These are phyloP conservation scores for Oxystoma pomonae DNA, from an alignment of 2,888 invertebrate genomes.

Conservation along the genomic window DNA sequence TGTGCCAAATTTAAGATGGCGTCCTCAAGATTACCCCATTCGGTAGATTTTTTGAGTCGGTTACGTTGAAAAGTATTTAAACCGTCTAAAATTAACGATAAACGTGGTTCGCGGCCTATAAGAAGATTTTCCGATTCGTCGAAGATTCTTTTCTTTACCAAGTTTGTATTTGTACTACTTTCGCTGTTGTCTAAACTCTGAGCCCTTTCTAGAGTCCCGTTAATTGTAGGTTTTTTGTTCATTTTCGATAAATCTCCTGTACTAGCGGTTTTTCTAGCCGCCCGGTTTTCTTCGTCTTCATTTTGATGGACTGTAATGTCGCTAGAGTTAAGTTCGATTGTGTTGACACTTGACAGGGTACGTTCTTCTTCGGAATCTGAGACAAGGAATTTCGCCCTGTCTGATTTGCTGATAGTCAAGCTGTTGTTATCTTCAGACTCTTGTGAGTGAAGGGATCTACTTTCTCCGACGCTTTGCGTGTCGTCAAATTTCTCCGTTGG, in stretches of 20 bases:
- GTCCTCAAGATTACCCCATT: constrained; percentile 73
- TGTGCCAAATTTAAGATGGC: constrained; percentile 58
- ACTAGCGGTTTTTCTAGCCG: constrained; percentile 66
- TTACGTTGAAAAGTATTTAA: constrained; percentile 64
- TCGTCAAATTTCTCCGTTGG: not conserved
- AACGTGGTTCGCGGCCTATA: constrained; percentile 55
- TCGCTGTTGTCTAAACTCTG: constrained; percentile 75
- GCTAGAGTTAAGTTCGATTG: constrained; percentile 69
- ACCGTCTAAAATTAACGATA: constrained; percentile 61
- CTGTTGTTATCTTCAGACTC: constrained; percentile 30
- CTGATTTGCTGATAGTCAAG: constrained; percentile 32
- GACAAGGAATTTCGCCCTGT: constrained; percentile 34
- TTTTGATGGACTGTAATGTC: constrained; percentile 73
- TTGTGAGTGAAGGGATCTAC: constrained; percentile 47
- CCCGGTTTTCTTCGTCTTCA: constrained; percentile 59
- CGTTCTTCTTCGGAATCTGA: constrained; percentile 53
- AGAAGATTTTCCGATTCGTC: constrained; percentile 39
- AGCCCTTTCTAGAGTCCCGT: constrained; percentile 67
- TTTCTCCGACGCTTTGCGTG: constrained; percentile 48
- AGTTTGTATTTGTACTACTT: constrained; percentile 32
- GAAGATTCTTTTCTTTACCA: constrained; percentile 23
- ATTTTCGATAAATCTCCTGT: constrained; percentile 75
- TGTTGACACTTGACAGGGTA: constrained; percentile 51
- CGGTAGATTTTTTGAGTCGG: constrained; percentile 67
- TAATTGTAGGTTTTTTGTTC: constrained; percentile 42